Conservation (phyloP, 2,113 vertebrate species). For the Crotalus horridus region DNA sequence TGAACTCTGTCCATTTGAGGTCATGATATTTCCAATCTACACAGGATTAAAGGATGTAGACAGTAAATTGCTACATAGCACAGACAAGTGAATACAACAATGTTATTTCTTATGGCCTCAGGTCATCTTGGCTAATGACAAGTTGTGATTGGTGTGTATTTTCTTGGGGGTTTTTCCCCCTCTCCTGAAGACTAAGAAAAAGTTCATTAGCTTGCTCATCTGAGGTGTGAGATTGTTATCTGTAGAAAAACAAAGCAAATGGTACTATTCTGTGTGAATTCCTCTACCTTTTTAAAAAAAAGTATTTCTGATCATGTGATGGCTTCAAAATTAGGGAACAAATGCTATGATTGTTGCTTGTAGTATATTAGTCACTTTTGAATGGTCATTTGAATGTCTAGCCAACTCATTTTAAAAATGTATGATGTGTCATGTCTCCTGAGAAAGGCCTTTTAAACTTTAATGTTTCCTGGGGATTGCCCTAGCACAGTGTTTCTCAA, state of each 20-base stretch:
- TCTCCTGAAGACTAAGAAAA: neutral
- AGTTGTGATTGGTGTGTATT: neutral
- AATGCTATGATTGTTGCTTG: neutral
- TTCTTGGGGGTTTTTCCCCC: neutral
- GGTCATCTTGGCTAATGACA: neutral
- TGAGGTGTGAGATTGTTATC: neutral
- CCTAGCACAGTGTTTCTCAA: neutral
- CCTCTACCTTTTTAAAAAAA: neutral
- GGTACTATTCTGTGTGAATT: neutral
- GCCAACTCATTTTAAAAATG: neutral
- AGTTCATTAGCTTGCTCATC: neutral
- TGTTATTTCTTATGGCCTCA: neutral
- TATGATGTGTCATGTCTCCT: neutral
- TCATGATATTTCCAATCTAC: neutral
- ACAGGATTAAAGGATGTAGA: neutral
- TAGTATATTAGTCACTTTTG: constrained; percentile 7
- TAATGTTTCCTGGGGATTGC: neutral
- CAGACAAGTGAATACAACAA: neutral
- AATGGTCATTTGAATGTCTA: neutral
- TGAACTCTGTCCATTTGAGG: neutral
- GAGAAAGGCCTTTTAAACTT: constrained; percentile 8
- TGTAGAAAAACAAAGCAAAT: neutral
- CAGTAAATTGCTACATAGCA: neutral
- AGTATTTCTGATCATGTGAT: neutral
- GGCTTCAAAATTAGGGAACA: neutral